phyloP scores from a whole-genome alignment of 2,113 vertebrate genomes.

The Tachycineta bicolor region DNA sequence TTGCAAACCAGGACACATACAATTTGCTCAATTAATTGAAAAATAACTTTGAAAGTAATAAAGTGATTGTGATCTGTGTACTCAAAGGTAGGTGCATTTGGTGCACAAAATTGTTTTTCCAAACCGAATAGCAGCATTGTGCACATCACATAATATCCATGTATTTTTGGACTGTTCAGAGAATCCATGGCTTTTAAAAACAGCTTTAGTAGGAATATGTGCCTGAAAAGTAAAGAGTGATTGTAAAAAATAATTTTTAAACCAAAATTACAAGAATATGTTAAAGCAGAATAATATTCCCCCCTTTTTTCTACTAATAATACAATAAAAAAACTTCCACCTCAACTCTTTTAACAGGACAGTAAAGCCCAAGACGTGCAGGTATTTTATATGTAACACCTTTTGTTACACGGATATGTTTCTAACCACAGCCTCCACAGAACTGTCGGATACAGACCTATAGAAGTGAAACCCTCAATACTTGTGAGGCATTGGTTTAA shows the following conservation, averaged over 20 bases:
- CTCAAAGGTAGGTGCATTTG: background rate
- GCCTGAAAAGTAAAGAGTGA: background rate
- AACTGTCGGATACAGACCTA: background rate
- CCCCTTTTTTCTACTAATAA: background rate
- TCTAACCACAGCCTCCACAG: background rate
- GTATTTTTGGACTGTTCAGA: background rate
- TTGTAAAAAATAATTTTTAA: background rate
- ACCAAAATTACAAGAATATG: background rate
- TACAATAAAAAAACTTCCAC: background rate
- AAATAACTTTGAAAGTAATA: background rate
- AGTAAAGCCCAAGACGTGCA: background rate
- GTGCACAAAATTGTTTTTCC: background rate
- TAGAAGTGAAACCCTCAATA: background rate
- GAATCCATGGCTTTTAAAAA: background rate
- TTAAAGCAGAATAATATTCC: background rate
- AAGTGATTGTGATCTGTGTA: background rate
- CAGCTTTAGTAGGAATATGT: background rate
- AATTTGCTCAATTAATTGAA: background rate
- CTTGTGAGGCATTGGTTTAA: background rate
- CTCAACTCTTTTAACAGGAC: background rate
- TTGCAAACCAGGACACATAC: background rate
- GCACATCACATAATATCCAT: background rate
- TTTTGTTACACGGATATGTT: rapidly evolving
- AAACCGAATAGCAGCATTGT: background rate
- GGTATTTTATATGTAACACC: background rate